phyloP scores from a whole-genome alignment of 2,888 invertebrate species.

The Drosophila rubida region DNA sequence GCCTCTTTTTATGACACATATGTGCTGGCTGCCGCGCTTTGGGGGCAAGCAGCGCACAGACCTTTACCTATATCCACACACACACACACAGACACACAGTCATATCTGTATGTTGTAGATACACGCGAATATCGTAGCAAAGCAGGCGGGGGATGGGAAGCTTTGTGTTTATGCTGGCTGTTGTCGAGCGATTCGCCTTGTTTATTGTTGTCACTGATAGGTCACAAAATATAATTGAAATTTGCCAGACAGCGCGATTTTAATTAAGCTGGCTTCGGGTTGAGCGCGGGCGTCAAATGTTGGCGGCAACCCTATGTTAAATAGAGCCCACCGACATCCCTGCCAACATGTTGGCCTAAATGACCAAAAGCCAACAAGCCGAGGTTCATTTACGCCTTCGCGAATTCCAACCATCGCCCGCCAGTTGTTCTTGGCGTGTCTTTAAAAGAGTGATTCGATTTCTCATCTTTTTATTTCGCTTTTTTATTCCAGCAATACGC shows the following conservation, averaged over 20 bases:
- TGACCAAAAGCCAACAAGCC: background rate
- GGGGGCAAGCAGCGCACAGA: background rate
- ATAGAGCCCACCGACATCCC: too few relatives aligned
- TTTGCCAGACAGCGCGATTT: slow-evolving; percentile 55
- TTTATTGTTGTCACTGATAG: slow-evolving; percentile 72
- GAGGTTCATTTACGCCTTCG: background rate
- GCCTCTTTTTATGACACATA: slow-evolving; percentile 77
- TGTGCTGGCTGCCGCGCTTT: slow-evolving; percentile 32
- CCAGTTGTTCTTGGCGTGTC: background rate
- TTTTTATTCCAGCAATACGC: slow-evolving; percentile 4
- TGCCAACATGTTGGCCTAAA: too few relatives aligned
- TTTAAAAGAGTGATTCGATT: background rate
- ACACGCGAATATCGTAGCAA: slow-evolving; percentile 53
- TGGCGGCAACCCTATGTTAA: too few relatives aligned
- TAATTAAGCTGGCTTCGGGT: slow-evolving; percentile 55
- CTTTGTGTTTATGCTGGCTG: background rate
- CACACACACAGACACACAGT: background rate
- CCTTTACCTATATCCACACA: slow-evolving; percentile 32
- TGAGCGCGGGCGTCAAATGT: slow-evolving; percentile 1
- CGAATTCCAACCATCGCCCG: too few relatives aligned
- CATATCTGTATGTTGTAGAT: background rate
- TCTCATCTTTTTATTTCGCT: background rate
- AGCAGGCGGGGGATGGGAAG: slow-evolving; percentile 3
- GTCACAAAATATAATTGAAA: slow-evolving; percentile 75
- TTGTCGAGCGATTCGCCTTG: slow-evolving; percentile 43